phyloP scores from a whole-genome alignment of 2,797 vertebrate genomes.

The Buceros bicornis region DNA sequence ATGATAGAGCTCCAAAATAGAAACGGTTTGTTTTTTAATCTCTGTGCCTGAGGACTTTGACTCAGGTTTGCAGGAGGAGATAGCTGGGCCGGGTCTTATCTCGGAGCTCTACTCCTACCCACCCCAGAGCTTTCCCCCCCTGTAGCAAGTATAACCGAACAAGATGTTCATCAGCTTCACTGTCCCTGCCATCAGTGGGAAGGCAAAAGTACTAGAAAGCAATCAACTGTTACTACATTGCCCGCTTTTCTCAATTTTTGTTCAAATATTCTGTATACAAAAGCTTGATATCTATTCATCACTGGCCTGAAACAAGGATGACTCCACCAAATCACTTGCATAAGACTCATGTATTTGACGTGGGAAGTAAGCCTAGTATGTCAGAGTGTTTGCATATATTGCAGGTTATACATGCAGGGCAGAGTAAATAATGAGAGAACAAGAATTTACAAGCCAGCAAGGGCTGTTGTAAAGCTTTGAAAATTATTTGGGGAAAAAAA shows the following conservation, averaged over 20 bases:
- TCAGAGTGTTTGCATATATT: neutral
- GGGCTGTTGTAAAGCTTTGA: neutral
- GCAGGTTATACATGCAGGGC: neutral
- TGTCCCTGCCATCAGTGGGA: neutral
- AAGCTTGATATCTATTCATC: neutral
- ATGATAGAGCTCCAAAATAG: neutral
- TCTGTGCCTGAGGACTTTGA: neutral
- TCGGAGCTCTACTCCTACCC: neutral
- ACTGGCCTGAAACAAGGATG: neutral
- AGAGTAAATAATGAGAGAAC: neutral
- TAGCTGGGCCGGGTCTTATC: neutral
- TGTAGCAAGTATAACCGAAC: neutral
- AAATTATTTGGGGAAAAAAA: conserved; percentile 58
- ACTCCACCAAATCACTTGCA: neutral
- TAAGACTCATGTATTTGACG: neutral
- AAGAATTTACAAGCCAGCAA: conserved; percentile 36
- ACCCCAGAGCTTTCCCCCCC: neutral
- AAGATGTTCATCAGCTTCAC: neutral
- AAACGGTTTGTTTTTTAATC: neutral
- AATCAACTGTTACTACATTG: neutral
- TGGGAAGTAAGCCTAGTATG: neutral
- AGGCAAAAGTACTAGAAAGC: neutral
- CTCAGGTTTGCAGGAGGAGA: neutral
- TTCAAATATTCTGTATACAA: neutral
- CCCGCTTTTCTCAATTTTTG: neutral